A percentile compares a stretch with the other conserved stretches of the same genome.
Evolutionary conservation across 2,113 vertebrate species (phyloP).

Genomic region (Vombatus ursinus): DNA sequence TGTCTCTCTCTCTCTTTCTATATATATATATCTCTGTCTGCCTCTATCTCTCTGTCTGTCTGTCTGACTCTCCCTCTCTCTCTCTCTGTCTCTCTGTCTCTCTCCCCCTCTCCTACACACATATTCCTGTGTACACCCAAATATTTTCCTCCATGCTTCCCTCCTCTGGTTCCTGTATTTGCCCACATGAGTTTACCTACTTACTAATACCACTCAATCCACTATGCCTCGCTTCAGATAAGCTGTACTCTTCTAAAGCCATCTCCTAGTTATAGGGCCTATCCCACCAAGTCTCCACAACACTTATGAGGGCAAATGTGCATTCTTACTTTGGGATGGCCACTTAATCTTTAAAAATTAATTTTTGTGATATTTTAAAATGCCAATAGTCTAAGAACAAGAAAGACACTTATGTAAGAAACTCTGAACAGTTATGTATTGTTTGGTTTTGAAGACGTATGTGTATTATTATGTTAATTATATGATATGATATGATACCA

Average conservation of each 20-base stretch:
- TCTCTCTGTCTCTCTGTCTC: too few relatives aligned
- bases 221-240: neutral
- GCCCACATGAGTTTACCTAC: neutral
- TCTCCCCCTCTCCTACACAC: neutral
- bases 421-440: neutral
- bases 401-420: neutral
- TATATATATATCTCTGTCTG: too few relatives aligned
- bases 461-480: neutral
- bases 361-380: neutral
- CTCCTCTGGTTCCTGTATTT: neutral
- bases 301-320: neutral
- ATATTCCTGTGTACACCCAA: neutral
- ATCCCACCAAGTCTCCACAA: neutral
- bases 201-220: neutral
- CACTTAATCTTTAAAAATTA: neutral
- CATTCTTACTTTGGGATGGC: neutral
- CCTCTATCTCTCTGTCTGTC: too few relatives aligned
- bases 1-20: too few relatives aligned
- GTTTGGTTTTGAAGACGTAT: neutral
- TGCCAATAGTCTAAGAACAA: neutral
- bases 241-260: neutral
- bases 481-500: neutral
- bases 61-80: too few relatives aligned
- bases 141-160: neutral
- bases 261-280: neutral